Percentiles rank a stretch among this genome's conserved stretches.
Evolutionary conservation across 1,140 invertebrate genomes (phyloP).

Genomic region (Diachasma alloeum): DNA sequence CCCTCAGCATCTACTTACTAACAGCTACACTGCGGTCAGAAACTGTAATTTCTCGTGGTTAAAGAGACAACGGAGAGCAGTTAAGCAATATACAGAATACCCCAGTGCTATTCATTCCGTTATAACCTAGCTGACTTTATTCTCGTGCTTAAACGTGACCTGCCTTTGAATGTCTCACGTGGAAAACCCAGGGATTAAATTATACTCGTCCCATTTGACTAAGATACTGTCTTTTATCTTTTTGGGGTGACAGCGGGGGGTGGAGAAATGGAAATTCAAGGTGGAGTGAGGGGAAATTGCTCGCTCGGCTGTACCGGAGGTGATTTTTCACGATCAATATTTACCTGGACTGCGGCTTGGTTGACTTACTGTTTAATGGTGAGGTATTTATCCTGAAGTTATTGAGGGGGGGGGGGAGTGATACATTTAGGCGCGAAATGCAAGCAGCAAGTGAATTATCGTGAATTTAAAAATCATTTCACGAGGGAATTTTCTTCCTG

Average conservation of each 20-base stretch:
- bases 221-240: neutral
- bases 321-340: conserved; percentile 11
- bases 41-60: conserved; percentile 17
- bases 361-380: neutral
- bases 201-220: neutral
- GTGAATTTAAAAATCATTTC: too few species aligned
- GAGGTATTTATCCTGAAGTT: neutral
- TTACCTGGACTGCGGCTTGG: neutral
- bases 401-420: too few species aligned
- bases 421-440: too few species aligned
- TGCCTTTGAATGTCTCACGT: neutral
- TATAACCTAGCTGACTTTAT: neutral
- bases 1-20: neutral
- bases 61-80: neutral
- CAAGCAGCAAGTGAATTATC: too few species aligned
- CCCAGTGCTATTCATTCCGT: neutral
- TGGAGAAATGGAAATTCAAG: neutral
- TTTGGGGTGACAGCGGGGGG: neutral
- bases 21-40: neutral
- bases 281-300: neutral
- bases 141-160: neutral
- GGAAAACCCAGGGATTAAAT: neutral
- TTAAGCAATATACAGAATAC: conserved; percentile 8
- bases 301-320: neutral
- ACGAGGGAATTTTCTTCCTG: too few species aligned